A percentile compares a stretch with the other conserved stretches of the same genome.
phyloP scores from a whole-genome alignment of 2,113 vertebrate genomes.

The Platysteira castanea region DNA sequence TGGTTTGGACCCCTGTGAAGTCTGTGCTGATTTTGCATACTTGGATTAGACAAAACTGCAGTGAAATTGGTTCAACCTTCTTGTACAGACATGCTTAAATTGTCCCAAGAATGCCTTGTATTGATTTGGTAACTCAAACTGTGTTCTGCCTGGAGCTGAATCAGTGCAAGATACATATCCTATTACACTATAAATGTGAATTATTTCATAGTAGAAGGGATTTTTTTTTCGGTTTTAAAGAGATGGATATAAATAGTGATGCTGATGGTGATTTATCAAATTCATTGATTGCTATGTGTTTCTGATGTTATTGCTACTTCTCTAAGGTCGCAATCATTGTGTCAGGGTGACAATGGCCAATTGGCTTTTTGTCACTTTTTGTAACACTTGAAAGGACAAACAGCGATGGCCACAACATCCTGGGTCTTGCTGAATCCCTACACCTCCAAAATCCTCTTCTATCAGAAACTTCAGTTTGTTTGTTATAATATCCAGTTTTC shows the following conservation, averaged over 20 bases:
- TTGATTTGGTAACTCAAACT: neutral
- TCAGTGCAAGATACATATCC: neutral
- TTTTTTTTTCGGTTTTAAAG: neutral
- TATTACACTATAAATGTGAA: neutral
- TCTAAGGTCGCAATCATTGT: neutral
- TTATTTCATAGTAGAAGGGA: neutral
- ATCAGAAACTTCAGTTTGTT: neutral
- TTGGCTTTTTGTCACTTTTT: neutral
- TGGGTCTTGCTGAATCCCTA: neutral
- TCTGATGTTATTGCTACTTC: neutral
- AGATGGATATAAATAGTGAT: neutral
- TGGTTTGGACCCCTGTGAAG: neutral
- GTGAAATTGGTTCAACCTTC: neutral
- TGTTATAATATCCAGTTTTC: neutral
- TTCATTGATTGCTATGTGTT: neutral
- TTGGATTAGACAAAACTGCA: neutral
- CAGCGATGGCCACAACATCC: fast-evolving
- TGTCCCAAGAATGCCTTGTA: neutral
- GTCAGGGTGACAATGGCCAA: neutral
- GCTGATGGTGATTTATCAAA: neutral
- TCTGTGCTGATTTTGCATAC: neutral
- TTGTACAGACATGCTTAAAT: neutral
- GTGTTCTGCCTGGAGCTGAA: conserved; percentile 6
- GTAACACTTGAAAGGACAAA: neutral
- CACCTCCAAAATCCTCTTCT: neutral